A percentile compares a stretch with the other conserved stretches of the same genome.
These are phyloP conservation scores for Microcebus murinus DNA, from an alignment of 2,113 vertebrate genomes.

Conservation along the genomic window DNA sequence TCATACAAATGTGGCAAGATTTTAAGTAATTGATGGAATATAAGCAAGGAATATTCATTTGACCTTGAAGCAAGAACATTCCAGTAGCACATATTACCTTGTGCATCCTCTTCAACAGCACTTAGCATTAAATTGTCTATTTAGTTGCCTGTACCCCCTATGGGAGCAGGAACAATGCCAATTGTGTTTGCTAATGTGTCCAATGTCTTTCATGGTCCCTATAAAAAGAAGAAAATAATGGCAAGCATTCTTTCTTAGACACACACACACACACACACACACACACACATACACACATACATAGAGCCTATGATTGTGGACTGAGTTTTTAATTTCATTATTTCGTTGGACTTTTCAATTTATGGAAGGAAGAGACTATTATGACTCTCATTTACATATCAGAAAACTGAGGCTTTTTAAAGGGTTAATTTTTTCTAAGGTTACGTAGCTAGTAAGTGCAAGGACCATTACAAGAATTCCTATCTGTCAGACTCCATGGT, in stretches of 20 bases:
- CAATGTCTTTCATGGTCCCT: neutral
- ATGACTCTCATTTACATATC: neutral
- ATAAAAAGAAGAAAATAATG: neutral
- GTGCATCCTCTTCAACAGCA: neutral
- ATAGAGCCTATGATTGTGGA: neutral
- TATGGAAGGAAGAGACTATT: neutral
- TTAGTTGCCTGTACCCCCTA: neutral
- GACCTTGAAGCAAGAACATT: neutral
- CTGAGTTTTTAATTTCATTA: neutral
- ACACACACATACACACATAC: neutral
- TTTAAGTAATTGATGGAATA: slow-evolving; percentile 2
- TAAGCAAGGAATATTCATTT: neutral
- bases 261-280: neutral
- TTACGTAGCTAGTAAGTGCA: neutral
- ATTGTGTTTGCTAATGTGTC: neutral
- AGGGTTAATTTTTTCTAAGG: neutral
- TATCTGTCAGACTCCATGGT: neutral
- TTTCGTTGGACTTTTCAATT: neutral
- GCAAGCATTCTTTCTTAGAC: neutral
- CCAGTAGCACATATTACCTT: neutral
- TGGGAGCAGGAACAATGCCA: neutral
- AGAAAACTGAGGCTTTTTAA: neutral
- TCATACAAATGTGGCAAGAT: neutral
- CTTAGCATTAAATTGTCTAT: neutral
- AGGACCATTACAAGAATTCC: neutral